phyloP scores from a whole-genome alignment of 1,140 invertebrate genomes.

The Hyles euphorbiae region DNA sequence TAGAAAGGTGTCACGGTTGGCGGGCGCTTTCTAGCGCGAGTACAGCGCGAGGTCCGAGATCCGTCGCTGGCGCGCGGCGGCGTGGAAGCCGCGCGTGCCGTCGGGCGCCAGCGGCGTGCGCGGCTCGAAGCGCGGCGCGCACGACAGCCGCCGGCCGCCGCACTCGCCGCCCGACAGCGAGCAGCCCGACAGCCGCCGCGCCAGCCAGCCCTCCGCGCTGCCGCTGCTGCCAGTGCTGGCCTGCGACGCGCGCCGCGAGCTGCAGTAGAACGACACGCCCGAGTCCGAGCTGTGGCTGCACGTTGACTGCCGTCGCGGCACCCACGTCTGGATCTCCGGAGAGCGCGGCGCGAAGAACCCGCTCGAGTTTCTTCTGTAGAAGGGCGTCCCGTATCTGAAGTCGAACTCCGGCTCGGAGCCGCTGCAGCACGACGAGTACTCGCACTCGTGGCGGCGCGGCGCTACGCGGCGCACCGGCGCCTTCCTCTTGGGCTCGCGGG shows the following conservation, averaged over 20 bases:
- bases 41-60: slow-evolving; percentile 74
- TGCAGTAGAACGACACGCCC: slow-evolving; percentile 76
- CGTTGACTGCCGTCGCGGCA: slow-evolving; percentile 77
- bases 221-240: slow-evolving; percentile 76
- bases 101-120: slow-evolving; percentile 89
- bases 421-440: slow-evolving; percentile 80
- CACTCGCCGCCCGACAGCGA: slow-evolving; percentile 75
- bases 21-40: slow-evolving; percentile 70
- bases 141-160: slow-evolving; percentile 72
- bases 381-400: slow-evolving; percentile 71
- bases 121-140: slow-evolving; percentile 70
- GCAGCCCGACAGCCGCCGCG: slow-evolving; percentile 75
- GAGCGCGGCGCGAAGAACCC: slow-evolving; percentile 75
- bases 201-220: slow-evolving; percentile 74
- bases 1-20: slow-evolving; percentile 74
- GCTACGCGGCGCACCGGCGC: slow-evolving; percentile 65
- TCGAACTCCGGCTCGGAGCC: slow-evolving; percentile 82
- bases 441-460: slow-evolving; percentile 62
- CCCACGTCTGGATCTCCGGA: slow-evolving; percentile 78
- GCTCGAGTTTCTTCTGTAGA: slow-evolving; percentile 76
- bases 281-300: slow-evolving; percentile 76
- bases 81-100: slow-evolving; percentile 86
- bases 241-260: slow-evolving; percentile 76
- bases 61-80: slow-evolving; percentile 68
- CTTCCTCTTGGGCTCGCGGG: slow-evolving; percentile 77